Evolutionary conservation across 2,113 vertebrate species (phyloP).

Genomic region (Oxyura jamaicensis): DNA sequence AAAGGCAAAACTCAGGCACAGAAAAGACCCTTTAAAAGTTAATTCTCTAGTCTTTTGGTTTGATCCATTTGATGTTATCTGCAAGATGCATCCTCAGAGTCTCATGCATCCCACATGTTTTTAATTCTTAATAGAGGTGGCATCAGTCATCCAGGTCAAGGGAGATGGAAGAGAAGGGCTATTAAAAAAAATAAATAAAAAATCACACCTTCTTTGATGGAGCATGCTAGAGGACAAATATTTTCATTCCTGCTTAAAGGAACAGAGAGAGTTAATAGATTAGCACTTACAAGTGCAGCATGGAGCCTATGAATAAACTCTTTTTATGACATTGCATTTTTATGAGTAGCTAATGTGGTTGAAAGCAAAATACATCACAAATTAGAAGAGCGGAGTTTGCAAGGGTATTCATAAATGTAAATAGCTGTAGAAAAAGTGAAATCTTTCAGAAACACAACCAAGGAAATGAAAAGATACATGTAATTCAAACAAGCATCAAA

Average conservation of each 20-base stretch:
- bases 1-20: neutral
- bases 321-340: neutral
- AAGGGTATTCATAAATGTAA: slow-evolving; percentile 54
- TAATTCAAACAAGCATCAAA: slow-evolving; percentile 30
- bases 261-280: neutral
- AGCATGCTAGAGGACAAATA: neutral
- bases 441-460: neutral
- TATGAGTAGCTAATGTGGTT: slow-evolving; percentile 26
- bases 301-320: slow-evolving; percentile 18
- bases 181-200: neutral
- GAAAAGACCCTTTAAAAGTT: neutral
- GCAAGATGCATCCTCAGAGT: neutral
- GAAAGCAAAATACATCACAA: slow-evolving; percentile 21
- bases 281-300: neutral
- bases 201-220: neutral
- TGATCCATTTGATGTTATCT: neutral
- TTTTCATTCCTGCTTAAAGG: neutral
- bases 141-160: neutral
- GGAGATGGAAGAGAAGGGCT: neutral
- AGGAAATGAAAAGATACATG: slow-evolving; percentile 21
- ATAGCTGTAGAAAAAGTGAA: slow-evolving; percentile 27
- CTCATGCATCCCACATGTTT: fast-evolving
- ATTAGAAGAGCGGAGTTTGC: neutral
- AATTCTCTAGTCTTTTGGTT: neutral
- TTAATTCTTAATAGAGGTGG: neutral